Base-by-base conservation (phyloP, 2,113 vertebrate genomes). In the Tachuris rubrigastra region DNA sequence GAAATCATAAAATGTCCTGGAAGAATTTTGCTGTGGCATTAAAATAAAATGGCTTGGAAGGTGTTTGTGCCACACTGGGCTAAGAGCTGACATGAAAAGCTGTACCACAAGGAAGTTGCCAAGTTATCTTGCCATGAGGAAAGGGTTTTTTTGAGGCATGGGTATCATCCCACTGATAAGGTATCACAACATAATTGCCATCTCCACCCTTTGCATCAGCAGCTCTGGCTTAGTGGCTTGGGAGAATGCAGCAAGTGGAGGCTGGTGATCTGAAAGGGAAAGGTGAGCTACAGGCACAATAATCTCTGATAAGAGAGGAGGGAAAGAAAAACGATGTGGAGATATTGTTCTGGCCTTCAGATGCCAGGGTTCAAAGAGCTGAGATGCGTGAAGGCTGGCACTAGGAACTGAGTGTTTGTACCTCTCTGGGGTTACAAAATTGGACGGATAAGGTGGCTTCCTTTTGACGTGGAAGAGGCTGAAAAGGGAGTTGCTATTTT, bases 341-440 rank as follows among this genome's bases (percentile, higher is more conserved):
- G 65, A 22, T 62, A 65, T 67, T 90, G 72, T 55, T 69, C 83
- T 93, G 92, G 88, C 72, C 84, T 87, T 62, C 94, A 74, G 78
- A 25, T 95, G 73, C 25, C n/a, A 55, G 95, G 85, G 85, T 85
- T 96, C 94, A 80, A 49, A 78, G 88, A 82, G 65, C 68, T 88
- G 78, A 68, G 46, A 87, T 66, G 24, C 87, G 71, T 93, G 85
- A 97, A 96, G 96, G 89, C 87, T 95, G 91, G 80, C 80, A 7
- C 71, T 95, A 95, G 97, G 98, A 98, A 98, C 96, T 96, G 96
- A 96, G 86, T 97, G 97, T 97, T 98, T 97, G 95, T 30, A 39
- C 85, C 95, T 97, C 89, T 95, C 75, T 79, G 91, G 87, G 94
- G 84, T 95, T 96, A 97, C 97, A 92, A 96, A 97, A 92, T 78